Evolutionary conservation across 1,140 invertebrate genomes (phyloP).

Genomic region (Euwallacea similis): DNA sequence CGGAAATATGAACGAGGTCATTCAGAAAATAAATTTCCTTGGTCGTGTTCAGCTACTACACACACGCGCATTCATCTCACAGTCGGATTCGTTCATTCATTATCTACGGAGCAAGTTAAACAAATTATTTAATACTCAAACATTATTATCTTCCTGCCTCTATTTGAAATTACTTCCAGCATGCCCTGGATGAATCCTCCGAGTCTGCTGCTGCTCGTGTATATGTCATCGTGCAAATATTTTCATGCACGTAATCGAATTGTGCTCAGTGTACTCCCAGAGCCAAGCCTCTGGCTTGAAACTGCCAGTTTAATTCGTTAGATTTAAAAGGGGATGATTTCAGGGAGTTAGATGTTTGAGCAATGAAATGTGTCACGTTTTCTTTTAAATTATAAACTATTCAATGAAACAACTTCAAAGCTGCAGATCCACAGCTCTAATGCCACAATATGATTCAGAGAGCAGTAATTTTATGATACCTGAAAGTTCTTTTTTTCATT

Average conservation of each 20-base stretch:
- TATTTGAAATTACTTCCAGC: conserved; percentile 20
- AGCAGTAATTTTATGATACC: no score
- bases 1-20: conserved; percentile 19
- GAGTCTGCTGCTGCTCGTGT: conserved; percentile 11
- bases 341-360: neutral
- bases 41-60: neutral
- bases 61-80: neutral
- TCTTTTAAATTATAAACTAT: neutral
- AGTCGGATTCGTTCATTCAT: neutral
- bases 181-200: conserved; percentile 15
- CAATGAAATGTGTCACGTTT: neutral
- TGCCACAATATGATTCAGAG: no score
- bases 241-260: conserved; percentile 26
- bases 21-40: conserved; percentile 12
- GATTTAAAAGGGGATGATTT: conserved; percentile 18
- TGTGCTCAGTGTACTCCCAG: conserved; percentile 6
- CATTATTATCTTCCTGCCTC: conserved; percentile 21
- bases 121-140: conserved; percentile 28
- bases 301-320: conserved; percentile 11
- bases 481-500: no score
- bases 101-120: conserved; percentile 14
- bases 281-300: neutral
- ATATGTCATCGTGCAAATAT: conserved; percentile 26
- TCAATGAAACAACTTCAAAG: no score
- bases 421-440: no score